phyloP scores from a whole-genome alignment of 2,113 vertebrate species.

The Chamaetylas fuelleborni region DNA sequence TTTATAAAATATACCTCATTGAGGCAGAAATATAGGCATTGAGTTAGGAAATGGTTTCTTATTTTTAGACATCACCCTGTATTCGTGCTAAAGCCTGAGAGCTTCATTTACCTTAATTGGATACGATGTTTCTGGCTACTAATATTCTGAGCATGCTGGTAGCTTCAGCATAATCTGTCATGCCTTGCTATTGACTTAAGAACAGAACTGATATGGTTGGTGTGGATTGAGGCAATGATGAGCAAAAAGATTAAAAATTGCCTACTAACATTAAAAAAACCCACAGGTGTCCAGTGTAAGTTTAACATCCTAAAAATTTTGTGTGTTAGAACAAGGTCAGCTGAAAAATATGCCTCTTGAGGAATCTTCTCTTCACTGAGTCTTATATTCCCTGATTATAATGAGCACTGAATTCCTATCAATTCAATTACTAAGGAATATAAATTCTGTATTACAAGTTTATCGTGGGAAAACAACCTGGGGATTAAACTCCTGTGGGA shows the following conservation, averaged over 20 bases:
- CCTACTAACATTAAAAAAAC: constrained; percentile 10
- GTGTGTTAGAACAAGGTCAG: background rate
- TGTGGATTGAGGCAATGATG: background rate
- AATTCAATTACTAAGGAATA: constrained; percentile 43
- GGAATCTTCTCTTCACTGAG: background rate
- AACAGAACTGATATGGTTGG: background rate
- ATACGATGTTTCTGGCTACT: constrained; percentile 21
- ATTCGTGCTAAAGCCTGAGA: background rate
- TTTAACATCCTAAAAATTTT: background rate
- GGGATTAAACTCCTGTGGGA: background rate
- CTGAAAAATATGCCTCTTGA: constrained; percentile 27
- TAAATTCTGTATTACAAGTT: constrained; percentile 11
- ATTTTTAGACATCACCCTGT: constrained; percentile 29
- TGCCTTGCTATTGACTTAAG: background rate
- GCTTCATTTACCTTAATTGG: constrained; percentile 4
- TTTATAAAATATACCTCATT: constrained; percentile 23
- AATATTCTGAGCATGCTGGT: background rate
- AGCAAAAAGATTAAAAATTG: background rate
- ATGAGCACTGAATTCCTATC: constrained; percentile 23
- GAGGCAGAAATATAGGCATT: background rate
- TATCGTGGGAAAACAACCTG: constrained; percentile 32
- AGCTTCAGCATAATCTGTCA: constrained; percentile 29
- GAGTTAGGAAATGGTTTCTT: background rate
- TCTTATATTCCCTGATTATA: constrained; percentile 23
- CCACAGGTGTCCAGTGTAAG: background rate